Percentiles rank a stretch among this genome's conserved stretches.
phyloP scores from a whole-genome alignment of 2,797 vertebrate species.

The Lateolabrax maculatus region DNA sequence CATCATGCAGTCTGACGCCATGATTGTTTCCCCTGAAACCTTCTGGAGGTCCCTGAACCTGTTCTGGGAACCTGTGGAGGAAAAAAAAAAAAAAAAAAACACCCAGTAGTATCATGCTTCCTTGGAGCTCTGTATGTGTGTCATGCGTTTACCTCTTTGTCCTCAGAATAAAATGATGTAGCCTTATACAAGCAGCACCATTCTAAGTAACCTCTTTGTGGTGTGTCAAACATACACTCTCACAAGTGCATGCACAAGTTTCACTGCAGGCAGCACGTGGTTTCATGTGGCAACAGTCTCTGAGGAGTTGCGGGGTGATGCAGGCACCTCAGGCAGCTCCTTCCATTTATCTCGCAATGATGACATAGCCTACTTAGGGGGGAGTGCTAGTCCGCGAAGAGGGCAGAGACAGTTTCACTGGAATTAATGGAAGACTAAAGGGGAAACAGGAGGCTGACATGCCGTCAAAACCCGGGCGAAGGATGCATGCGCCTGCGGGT shows the following conservation, averaged over 20 bases:
- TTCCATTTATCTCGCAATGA: conserved; percentile 33
- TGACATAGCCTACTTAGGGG: conserved; percentile 39
- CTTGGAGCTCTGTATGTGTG: not conserved
- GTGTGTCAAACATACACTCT: conserved; percentile 13
- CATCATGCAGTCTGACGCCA: conserved; percentile 15
- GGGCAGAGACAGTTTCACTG: conserved; percentile 32
- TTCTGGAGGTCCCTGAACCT: not conserved
- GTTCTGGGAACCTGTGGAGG: not conserved
- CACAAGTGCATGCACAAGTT: conserved; percentile 42
- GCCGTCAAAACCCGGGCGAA: conserved; percentile 32
- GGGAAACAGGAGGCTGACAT: conserved; percentile 46
- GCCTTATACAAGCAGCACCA: not conserved
- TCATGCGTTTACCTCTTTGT: not conserved
- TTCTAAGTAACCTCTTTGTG: conserved; percentile 13
- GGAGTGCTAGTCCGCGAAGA: not conserved
- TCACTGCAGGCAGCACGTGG: conserved; percentile 42
- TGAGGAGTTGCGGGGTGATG: conserved; percentile 49
- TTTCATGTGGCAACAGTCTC: conserved; percentile 57
- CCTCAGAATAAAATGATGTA: not conserved
- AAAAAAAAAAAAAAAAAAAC: not conserved
- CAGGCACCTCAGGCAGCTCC: conserved; percentile 45
- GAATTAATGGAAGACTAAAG: conserved; percentile 55
- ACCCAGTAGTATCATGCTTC: not conserved
- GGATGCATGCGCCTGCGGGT: conserved; percentile 34
- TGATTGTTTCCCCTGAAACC: conserved; percentile 23